Conservation (phyloP, 2,113 vertebrate species). For the Syrmaticus mikado region DNA sequence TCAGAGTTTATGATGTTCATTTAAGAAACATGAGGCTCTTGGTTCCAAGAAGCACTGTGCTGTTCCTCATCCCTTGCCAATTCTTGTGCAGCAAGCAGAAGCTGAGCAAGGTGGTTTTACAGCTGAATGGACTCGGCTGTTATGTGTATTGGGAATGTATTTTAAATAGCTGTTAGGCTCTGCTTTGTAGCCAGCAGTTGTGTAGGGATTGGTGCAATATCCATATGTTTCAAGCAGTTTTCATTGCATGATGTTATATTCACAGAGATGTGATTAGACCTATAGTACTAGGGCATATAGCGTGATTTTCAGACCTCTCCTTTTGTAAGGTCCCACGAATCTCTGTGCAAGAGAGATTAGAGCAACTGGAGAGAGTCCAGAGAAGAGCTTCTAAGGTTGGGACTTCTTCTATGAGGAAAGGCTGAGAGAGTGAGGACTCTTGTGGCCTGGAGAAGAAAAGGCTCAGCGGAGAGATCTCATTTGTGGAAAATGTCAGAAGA, state of each 20-base stretch:
- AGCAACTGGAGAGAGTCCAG: background rate
- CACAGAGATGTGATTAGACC: background rate
- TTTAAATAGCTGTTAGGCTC: background rate
- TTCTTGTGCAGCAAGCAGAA: background rate
- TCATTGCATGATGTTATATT: background rate
- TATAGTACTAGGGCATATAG: background rate
- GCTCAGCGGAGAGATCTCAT: background rate
- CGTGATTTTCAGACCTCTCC: background rate
- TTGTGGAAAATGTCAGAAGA: background rate
- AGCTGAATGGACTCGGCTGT: background rate
- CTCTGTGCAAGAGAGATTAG: background rate
- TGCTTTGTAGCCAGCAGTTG: background rate
- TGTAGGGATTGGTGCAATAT: no score
- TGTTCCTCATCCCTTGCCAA: background rate
- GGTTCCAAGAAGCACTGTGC: background rate
- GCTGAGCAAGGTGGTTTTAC: background rate
- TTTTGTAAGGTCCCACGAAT: background rate
- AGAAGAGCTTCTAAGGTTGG: background rate
- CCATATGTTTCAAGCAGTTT: background rate
- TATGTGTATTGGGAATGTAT: background rate
- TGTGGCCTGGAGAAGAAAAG: background rate
- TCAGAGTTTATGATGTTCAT: background rate
- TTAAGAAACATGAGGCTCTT: background rate
- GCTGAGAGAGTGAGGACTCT: background rate
- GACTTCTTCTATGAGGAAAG: background rate